Percentiles rank a stretch among this genome's conserved stretches.
These are phyloP conservation scores for Ceyx erithaca DNA, from an alignment of 2,797 vertebrate species.

Conservation along the genomic window DNA sequence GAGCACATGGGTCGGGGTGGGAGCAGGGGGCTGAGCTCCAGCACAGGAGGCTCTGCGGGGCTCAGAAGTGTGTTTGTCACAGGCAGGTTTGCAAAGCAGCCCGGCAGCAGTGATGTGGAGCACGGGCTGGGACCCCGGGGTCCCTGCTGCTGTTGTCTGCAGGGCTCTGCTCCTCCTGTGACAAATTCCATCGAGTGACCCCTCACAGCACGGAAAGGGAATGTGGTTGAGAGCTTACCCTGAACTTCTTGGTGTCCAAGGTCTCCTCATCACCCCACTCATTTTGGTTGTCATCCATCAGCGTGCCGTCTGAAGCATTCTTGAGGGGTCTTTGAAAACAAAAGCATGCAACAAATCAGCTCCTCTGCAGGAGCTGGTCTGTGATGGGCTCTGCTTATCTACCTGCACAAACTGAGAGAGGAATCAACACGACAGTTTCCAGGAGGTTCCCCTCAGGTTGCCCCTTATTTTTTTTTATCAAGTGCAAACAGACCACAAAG, in stretches of 20 bases:
- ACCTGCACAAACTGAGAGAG: neutral
- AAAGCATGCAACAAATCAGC: neutral
- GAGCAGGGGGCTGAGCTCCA: neutral
- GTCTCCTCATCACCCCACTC: slow-evolving; percentile 94
- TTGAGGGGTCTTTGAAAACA: slow-evolving; percentile 88
- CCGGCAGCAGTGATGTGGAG: neutral
- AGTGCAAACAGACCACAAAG: neutral
- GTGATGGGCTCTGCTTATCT: neutral
- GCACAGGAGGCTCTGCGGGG: neutral
- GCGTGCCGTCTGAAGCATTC: slow-evolving; percentile 89
- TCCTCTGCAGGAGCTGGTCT: neutral
- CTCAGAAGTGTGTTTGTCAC: neutral
- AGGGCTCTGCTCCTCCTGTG: fast-evolving
- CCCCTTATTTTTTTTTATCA: neutral
- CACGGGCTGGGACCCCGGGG: fast-evolving
- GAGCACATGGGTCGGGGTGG: fast-evolving
- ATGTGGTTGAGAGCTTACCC: slow-evolving; percentile 75
- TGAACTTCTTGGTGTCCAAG: slow-evolving; percentile 90
- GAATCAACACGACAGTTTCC: neutral
- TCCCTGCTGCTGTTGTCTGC: neutral
- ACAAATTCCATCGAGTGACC: neutral
- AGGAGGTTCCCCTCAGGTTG: neutral
- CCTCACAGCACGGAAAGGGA: neutral
- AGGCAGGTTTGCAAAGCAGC: neutral
- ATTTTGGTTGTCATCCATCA: slow-evolving; percentile 96